A percentile compares a stretch with the other conserved stretches of the same genome.
phyloP scores from a whole-genome alignment of 2,113 vertebrate genomes.

The Bufo bufo region DNA sequence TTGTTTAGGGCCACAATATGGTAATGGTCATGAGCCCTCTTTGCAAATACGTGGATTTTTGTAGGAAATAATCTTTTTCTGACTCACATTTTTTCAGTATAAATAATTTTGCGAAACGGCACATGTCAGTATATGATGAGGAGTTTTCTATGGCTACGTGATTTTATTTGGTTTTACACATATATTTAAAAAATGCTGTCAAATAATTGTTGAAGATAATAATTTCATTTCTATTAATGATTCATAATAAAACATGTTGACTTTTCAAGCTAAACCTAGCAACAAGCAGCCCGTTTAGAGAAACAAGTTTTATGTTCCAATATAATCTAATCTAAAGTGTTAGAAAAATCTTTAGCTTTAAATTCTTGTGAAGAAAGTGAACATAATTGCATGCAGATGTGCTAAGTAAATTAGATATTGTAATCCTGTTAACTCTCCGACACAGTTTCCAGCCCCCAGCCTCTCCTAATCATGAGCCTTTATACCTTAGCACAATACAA shows the following conservation, averaged over 20 bases:
- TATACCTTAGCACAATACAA: constrained; percentile 52
- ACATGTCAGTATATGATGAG: too few relatives aligned
- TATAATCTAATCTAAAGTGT: constrained; percentile 9
- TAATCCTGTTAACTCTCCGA: constrained; percentile 48
- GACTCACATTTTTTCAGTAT: too few relatives aligned
- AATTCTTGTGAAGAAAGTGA: constrained; percentile 29
- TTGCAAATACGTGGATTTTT: not conserved
- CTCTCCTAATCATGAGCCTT: constrained; percentile 54
- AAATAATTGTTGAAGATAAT: too few relatives aligned
- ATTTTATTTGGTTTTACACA: too few relatives aligned
- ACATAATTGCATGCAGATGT: constrained; percentile 51
- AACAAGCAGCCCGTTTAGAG: too few relatives aligned
- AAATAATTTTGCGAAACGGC: too few relatives aligned
- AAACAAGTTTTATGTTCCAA: not conserved
- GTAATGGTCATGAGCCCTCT: too few relatives aligned
- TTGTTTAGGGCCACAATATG: not conserved
- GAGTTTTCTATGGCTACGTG: too few relatives aligned
- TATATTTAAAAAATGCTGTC: too few relatives aligned
- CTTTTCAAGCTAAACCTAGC: too few relatives aligned
- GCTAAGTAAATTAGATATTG: constrained; percentile 55
- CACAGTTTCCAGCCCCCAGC: constrained; percentile 36
- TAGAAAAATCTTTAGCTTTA: constrained; percentile 28
- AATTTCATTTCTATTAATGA: too few relatives aligned
- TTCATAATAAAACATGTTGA: too few relatives aligned
- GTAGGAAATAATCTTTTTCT: not conserved